phyloP scores from a whole-genome alignment of 2,797 vertebrate genomes.

The Semaprochilodus insignis region DNA sequence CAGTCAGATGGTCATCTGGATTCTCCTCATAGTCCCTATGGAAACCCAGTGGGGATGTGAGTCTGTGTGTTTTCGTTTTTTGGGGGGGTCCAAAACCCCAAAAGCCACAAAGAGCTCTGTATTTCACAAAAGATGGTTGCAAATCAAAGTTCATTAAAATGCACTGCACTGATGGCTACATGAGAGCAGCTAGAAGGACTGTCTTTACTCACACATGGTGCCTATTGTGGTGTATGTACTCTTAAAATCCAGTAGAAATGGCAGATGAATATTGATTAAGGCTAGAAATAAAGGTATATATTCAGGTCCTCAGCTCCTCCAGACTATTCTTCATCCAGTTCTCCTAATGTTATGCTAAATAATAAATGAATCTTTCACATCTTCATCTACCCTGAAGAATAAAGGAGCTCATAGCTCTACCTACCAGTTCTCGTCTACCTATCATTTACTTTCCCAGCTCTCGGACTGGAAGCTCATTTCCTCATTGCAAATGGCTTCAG shows the following conservation, averaged over 20 bases:
- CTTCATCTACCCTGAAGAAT: background rate
- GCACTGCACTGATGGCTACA: constrained; percentile 33
- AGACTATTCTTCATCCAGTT: background rate
- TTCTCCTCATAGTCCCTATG: constrained; percentile 61
- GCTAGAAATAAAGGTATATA: background rate
- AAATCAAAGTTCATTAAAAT: constrained; percentile 58
- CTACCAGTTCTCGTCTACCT: background rate
- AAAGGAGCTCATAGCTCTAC: background rate
- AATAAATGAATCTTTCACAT: constrained; percentile 12
- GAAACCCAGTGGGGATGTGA: constrained; percentile 60
- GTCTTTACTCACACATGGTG: constrained; percentile 9
- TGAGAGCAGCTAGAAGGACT: constrained; percentile 20
- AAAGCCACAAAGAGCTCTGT: constrained; percentile 48
- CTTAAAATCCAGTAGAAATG: constrained; percentile 4
- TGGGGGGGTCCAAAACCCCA: constrained; percentile 16
- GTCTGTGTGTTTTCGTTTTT: constrained; percentile 14
- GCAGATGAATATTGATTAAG: background rate
- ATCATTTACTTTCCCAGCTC: background rate
- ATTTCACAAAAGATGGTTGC: constrained; percentile 62
- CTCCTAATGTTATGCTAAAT: background rate
- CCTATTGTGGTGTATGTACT: background rate
- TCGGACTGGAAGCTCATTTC: constrained; percentile 45
- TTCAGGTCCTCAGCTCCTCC: background rate
- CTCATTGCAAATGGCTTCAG: constrained; percentile 29
- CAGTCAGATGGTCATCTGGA: constrained; percentile 52